Percentiles rank a stretch among this genome's conserved stretches.
Conservation (phyloP, 2,888 invertebrate species). For the Teinopalpus imperialis region DNA sequence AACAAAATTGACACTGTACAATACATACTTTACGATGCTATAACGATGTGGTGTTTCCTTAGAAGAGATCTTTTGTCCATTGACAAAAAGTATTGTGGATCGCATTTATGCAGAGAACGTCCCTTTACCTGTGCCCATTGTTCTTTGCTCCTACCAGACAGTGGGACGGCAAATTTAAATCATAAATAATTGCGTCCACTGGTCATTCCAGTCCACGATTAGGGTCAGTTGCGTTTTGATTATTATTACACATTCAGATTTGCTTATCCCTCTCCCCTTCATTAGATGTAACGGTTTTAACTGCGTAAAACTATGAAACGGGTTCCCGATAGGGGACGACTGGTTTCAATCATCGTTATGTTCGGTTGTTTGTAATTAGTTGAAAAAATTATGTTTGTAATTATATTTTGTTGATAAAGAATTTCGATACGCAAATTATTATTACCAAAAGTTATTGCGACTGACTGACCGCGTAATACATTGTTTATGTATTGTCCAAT, state of each 20-base stretch:
- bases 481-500: too few relatives aligned
- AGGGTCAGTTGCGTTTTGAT: constrained; percentile 74
- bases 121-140: constrained; percentile 75
- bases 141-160: constrained; percentile 74
- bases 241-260: constrained; percentile 69
- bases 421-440: too few relatives aligned
- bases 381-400: constrained; percentile 3
- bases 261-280: constrained; percentile 77
- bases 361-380: constrained; percentile 56
- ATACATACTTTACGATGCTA: constrained; percentile 77
- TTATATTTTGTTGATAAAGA: too few relatives aligned
- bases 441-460: too few relatives aligned
- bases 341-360: constrained; percentile 62
- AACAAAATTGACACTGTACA: constrained; percentile 74
- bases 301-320: constrained; percentile 80
- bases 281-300: constrained; percentile 81
- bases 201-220: constrained; percentile 65
- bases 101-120: constrained; percentile 72
- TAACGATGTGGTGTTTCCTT: constrained; percentile 81
- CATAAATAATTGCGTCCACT: constrained; percentile 77
- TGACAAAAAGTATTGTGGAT: constrained; percentile 76
- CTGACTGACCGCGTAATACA: too few relatives aligned
- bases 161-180: constrained; percentile 68
- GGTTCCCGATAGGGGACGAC: constrained; percentile 71
- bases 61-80: constrained; percentile 79